These are phyloP conservation scores for Agriopis aurantiaria DNA, from an alignment of 2,888 invertebrate genomes.

Conservation along the genomic window DNA sequence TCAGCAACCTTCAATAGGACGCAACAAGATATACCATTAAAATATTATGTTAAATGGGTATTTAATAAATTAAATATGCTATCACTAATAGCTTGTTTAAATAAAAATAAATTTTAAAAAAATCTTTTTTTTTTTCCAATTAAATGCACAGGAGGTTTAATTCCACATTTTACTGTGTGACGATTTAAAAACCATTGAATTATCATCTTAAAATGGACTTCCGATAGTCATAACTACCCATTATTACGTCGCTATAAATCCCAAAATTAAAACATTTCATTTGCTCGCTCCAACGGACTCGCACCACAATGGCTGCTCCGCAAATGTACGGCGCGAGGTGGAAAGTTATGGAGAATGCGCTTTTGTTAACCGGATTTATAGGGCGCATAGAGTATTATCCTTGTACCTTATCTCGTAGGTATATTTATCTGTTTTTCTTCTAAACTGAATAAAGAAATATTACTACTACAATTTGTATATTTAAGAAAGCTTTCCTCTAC, in stretches of 20 bases:
- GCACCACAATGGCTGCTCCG: conserved; percentile 38
- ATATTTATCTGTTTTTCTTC: neutral
- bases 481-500: no score
- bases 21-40: no score
- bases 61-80: no score
- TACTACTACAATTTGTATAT: no score
- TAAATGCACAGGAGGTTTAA: no score
- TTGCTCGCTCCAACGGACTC: conserved; percentile 15
- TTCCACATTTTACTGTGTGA: no score
- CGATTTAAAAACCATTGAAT: neutral
- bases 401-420: neutral
- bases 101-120: no score
- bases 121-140: no score
- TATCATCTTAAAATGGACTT: neutral
- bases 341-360: conserved; percentile 3
- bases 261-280: conserved; percentile 56
- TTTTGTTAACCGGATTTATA: conserved; percentile 9
- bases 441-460: no score
- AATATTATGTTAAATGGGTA: no score
- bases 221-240: neutral
- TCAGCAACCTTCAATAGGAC: no score
- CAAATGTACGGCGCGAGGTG: conserved; percentile 30
- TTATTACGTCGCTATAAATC: conserved; percentile 46
- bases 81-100: no score
- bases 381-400: neutral